Conservation (phyloP, 2,797 vertebrate genomes). For the Onychomys arenicola region DNA sequence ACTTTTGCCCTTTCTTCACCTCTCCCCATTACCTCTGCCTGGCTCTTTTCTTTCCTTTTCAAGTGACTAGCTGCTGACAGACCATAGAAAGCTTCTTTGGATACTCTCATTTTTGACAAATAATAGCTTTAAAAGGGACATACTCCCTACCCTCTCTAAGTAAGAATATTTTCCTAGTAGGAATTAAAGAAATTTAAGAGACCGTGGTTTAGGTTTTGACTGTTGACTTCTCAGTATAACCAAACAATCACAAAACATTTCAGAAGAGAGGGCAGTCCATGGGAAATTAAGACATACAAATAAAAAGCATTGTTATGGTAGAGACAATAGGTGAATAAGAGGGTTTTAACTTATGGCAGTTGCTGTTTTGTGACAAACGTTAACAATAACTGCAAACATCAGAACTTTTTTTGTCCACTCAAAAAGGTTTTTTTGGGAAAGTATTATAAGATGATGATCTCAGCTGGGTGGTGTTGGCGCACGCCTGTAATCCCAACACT, state of each 20-base stretch:
- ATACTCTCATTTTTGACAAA: neutral
- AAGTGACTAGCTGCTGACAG: neutral
- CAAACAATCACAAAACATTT: neutral
- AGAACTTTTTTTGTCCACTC: neutral
- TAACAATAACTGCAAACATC: neutral
- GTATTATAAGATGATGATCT: neutral
- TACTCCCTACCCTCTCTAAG: neutral
- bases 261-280: neutral
- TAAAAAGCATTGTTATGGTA: neutral
- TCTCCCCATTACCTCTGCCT: neutral
- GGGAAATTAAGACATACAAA: neutral
- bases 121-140: neutral
- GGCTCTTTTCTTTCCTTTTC: neutral
- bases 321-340: neutral
- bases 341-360: neutral
- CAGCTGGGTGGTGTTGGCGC: too few species aligned
- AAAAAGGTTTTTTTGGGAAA: neutral
- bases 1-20: neutral
- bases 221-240: neutral
- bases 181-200: conserved; percentile 13
- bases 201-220: neutral
- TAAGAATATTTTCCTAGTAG: neutral
- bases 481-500: too few species aligned
- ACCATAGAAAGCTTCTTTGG: neutral
- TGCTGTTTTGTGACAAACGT: neutral